phyloP scores from a whole-genome alignment of 30 jellyfish, hydroid and myxozoan species.

The Euphysa ruthae region DNA sequence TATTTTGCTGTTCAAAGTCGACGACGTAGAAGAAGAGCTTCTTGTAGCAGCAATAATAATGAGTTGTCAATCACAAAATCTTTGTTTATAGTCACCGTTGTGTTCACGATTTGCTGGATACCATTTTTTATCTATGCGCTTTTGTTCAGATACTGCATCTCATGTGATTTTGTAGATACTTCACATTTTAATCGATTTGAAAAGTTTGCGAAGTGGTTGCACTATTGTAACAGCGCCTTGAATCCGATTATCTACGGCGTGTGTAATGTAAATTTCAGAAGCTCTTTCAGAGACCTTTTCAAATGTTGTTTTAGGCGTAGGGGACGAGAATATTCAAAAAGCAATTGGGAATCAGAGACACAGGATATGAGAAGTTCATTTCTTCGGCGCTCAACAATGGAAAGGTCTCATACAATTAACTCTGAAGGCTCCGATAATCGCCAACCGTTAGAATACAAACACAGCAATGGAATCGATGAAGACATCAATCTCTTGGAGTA shows the following conservation, averaged over 20 bases:
- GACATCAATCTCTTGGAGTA: too few relatives aligned
- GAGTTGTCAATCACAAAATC: conserved; percentile 64
- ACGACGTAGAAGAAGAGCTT: background rate
- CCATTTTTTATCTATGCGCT: conserved; percentile 48
- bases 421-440: too few relatives aligned
- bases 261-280: conserved; percentile 56
- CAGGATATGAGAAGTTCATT: background rate
- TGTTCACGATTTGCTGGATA: conserved; percentile 57
- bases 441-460: too few relatives aligned
- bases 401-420: too few relatives aligned
- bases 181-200: conserved; percentile 10
- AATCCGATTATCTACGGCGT: conserved; percentile 72
- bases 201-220: conserved; percentile 63
- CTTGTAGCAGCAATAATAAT: background rate
- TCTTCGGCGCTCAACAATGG: background rate
- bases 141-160: conserved; percentile 39
- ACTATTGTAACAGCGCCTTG: conserved; percentile 55
- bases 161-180: conserved; percentile 21
- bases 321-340: background rate
- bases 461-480: too few relatives aligned
- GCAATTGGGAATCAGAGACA: background rate
- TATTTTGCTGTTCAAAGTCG: conserved; percentile 19
- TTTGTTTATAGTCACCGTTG: conserved; percentile 37
- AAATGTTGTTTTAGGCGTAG: background rate
- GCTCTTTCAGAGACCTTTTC: conserved; percentile 44